Conservation (phyloP, 2,888 invertebrate genomes). For the Chalcosyrphus nemorum region DNA sequence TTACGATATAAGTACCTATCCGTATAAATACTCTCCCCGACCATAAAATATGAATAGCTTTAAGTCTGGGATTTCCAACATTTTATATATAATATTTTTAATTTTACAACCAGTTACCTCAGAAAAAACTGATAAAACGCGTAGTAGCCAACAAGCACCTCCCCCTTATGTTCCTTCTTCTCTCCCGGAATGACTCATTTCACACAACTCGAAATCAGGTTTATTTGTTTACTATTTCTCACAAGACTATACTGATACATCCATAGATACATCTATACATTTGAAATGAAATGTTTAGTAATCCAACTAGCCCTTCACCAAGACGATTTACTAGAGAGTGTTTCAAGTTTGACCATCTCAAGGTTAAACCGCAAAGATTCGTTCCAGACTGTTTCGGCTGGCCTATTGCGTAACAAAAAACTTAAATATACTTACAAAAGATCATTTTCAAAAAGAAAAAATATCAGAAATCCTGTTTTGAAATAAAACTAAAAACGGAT, state of each 20-base stretch:
- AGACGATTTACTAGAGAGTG: not conserved
- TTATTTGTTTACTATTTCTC: constrained; percentile 1
- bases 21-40: too few relatives aligned
- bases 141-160: not conserved
- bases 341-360: not conserved
- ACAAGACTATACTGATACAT: not conserved
- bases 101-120: not conserved
- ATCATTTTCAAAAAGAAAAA: not conserved
- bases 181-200: not conserved
- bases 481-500: constrained; percentile 24
- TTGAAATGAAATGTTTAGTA: not conserved
- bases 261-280: not conserved
- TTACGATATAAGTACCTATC: not conserved
- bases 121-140: not conserved
- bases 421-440: not conserved
- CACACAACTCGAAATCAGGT: not conserved
- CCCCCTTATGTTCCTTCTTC: not conserved
- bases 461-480: constrained; percentile 9
- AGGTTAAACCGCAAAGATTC: not conserved
- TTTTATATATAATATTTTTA: not conserved
- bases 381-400: not conserved
- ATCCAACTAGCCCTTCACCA: not conserved
- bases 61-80: not conserved
- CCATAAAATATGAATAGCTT: not conserved
- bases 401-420: not conserved